A percentile compares a stretch with the other conserved stretches of the same genome.
These are phyloP conservation scores for Tetrapedia diversipes DNA, from an alignment of 2,888 invertebrate species.

Conservation along the genomic window DNA sequence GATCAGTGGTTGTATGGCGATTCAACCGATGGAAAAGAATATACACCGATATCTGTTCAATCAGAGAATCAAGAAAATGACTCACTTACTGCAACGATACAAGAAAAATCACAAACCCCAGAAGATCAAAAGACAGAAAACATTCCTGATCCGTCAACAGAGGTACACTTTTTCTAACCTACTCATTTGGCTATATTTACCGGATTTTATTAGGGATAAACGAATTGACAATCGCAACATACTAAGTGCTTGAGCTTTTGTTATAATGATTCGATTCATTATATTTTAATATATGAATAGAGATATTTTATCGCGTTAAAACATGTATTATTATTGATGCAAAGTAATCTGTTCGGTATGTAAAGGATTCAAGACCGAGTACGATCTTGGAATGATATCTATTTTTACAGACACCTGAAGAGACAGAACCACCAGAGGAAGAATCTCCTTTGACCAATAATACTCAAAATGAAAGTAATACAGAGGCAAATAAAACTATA, in stretches of 20 bases:
- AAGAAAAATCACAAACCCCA: constrained; percentile 73
- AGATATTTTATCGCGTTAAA: background rate
- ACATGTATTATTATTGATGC: background rate
- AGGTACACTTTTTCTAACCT: constrained; percentile 77
- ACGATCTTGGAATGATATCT: background rate
- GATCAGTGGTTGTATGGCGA: constrained; percentile 96
- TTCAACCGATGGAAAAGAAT: constrained; percentile 84
- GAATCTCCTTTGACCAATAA: constrained; percentile 42
- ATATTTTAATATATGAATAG: background rate
- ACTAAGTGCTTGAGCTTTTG: background rate
- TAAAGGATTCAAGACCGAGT: constrained; percentile 14
- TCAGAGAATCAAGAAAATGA: constrained; percentile 78
- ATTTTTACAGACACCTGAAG: constrained; percentile 36
- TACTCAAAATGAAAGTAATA: constrained; percentile 54
- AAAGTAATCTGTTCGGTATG: constrained; percentile 40
- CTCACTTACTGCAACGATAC: constrained; percentile 51
- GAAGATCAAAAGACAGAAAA: constrained; percentile 70
- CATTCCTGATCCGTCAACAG: constrained; percentile 48
- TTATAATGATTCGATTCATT: background rate
- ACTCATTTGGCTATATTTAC: constrained; percentile 33
- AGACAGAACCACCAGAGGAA: constrained; percentile 44
- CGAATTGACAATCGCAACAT: background rate
- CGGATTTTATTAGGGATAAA: constrained; percentile 11
- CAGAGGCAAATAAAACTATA: constrained; percentile 83
- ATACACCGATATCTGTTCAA: constrained; percentile 71